A percentile compares a stretch with the other conserved stretches of the same genome.
Evolutionary conservation across 2,888 invertebrate genomes (phyloP).

Genomic region (Tipula lateralis): DNA sequence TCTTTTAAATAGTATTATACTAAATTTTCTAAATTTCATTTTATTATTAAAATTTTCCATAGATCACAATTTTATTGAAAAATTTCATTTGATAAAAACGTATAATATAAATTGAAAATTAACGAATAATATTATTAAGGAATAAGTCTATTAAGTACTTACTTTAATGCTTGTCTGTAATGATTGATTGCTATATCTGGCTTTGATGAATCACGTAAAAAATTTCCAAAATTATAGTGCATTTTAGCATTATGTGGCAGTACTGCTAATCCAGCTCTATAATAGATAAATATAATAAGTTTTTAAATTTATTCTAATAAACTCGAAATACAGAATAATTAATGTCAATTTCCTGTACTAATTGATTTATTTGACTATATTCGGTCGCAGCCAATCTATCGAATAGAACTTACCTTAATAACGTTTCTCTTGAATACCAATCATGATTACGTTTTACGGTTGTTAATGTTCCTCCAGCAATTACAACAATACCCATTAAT

Average conservation of each 20-base stretch:
- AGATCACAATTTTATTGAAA: no score
- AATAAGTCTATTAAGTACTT: conserved; percentile 47
- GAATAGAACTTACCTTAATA: conserved; percentile 58
- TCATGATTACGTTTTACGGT: conserved; percentile 67
- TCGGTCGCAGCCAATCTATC: no score
- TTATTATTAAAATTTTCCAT: no score
- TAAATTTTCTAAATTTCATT: no score
- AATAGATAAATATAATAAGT: neutral
- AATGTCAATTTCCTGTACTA: no score
- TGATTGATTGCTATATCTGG: conserved; percentile 69
- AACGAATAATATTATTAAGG: no score
- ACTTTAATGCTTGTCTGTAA: conserved; percentile 76
- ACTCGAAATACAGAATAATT: no score
- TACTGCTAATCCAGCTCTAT: conserved; percentile 72
- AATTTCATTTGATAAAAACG: no score
- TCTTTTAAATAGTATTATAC: no score
- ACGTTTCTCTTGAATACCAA: conserved; percentile 71
- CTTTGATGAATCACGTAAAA: conserved; percentile 69
- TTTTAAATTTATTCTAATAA: neutral
- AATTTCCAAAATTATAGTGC: conserved; percentile 87
- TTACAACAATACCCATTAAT: conserved; percentile 54
- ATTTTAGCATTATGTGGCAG: conserved; percentile 84
- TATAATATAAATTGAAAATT: no score
- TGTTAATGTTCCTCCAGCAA: conserved; percentile 60
- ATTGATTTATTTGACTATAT: no score